A percentile compares a stretch with the other conserved stretches of the same genome.
Conservation (phyloP, 2,113 vertebrate genomes). For the Falcunculus frontatus region DNA sequence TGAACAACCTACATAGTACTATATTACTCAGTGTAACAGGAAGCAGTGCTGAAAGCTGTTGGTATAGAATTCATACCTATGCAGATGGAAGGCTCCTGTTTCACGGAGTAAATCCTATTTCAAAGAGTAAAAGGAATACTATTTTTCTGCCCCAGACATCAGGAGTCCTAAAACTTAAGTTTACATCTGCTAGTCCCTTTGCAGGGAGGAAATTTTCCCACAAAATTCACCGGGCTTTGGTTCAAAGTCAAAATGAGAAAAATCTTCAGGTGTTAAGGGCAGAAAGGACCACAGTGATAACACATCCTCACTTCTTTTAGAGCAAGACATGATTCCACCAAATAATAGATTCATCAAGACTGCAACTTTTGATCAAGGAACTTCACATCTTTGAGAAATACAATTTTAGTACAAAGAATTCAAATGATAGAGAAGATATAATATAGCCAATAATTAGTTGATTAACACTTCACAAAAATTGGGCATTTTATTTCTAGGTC, state of each 20-base stretch:
- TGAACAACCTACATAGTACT: neutral
- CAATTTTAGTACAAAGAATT: neutral
- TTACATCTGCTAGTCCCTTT: neutral
- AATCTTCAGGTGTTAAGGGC: neutral
- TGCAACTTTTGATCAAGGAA: neutral
- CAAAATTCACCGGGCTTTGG: neutral
- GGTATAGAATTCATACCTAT: neutral
- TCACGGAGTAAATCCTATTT: neutral
- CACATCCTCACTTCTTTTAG: neutral
- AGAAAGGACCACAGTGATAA: neutral
- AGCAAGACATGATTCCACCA: neutral
- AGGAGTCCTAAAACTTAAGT: neutral
- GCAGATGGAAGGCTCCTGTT: neutral
- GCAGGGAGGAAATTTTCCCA: neutral
- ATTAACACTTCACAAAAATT: neutral
- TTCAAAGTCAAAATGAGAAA: neutral
- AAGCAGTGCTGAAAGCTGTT: neutral
- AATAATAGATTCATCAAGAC: neutral
- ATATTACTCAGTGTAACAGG: neutral
- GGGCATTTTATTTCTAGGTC: neutral
- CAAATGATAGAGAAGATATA: neutral
- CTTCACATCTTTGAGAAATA: neutral
- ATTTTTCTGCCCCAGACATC: neutral
- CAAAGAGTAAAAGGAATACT: neutral
- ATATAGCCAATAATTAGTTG: neutral